Evolutionary conservation across 2,888 invertebrate genomes (phyloP).

Genomic region (Phania funesta): DNA sequence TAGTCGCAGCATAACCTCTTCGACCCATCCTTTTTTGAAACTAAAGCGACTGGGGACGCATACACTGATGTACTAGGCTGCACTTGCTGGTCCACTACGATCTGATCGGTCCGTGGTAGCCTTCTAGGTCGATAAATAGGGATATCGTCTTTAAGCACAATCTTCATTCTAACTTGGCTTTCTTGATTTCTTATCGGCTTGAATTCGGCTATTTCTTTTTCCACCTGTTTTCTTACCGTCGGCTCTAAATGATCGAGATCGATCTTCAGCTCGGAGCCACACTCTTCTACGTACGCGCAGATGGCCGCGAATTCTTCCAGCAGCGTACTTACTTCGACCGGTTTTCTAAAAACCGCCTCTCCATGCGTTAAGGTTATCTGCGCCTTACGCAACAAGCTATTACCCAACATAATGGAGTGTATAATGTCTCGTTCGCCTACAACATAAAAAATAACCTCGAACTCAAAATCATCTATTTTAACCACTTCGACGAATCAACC

Average conservation of each 20-base stretch:
- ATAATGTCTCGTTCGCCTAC: neutral
- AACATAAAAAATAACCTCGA: constrained; percentile 4
- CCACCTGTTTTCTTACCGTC: no score
- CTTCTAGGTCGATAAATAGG: constrained; percentile 59
- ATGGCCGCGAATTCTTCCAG: constrained; percentile 8
- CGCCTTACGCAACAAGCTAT: neutral
- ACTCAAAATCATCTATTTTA: neutral
- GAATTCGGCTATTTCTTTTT: neutral
- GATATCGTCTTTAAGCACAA: constrained; percentile 47
- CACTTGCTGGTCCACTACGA: constrained; percentile 70
- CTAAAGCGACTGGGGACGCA: neutral
- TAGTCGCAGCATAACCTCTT: constrained; percentile 72
- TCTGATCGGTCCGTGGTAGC: constrained; percentile 40
- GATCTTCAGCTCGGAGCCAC: neutral
- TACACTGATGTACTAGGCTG: constrained; percentile 73
- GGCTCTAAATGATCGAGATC: neutral
- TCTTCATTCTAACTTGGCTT: constrained; percentile 58
- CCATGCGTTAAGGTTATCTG: neutral
- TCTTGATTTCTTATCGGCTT: neutral
- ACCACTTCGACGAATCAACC: neutral
- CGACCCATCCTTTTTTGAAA: constrained; percentile 48
- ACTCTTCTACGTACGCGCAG: neutral
- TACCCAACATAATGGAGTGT: constrained; percentile 11
- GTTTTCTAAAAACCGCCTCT: neutral
- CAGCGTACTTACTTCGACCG: neutral